These are phyloP conservation scores for Hylaeus volcanicus DNA, from an alignment of 1,140 invertebrate genomes.

Conservation along the genomic window DNA sequence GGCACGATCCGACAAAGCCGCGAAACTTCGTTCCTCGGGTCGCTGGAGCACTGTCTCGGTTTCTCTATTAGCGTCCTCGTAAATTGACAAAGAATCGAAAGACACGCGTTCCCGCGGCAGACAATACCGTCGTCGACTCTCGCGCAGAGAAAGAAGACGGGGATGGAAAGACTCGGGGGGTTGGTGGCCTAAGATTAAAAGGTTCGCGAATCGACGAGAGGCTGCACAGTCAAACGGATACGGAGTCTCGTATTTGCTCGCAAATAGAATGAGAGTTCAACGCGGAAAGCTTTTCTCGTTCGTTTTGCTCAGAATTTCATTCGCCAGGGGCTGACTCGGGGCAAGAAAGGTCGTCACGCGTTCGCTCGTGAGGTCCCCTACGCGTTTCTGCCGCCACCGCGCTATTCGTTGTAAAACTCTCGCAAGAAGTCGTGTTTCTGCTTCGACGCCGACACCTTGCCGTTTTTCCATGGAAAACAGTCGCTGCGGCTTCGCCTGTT, in stretches of 20 bases:
- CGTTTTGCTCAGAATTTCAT: not conserved
- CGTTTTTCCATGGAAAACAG: not conserved
- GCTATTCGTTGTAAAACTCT: constrained; percentile 2
- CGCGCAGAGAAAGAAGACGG: not conserved
- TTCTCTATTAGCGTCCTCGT: too few species aligned
- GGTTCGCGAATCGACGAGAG: not conserved
- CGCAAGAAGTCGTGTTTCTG: not conserved
- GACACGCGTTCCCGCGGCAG: too few species aligned
- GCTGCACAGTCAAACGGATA: not conserved
- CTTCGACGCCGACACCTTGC: not conserved
- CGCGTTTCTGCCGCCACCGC: not conserved
- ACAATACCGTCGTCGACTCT: too few species aligned
- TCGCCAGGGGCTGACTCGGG: not conserved
- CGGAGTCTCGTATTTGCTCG: not conserved
- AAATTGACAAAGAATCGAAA: too few species aligned
- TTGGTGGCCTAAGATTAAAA: not conserved
- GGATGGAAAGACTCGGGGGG: too few species aligned
- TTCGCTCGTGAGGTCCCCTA: not conserved
- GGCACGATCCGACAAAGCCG: too few species aligned
- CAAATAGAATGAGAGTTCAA: too few species aligned
- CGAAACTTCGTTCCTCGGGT: too few species aligned
- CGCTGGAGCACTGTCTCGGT: too few species aligned
- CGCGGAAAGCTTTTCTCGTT: not conserved
- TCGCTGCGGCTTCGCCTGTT: not conserved
- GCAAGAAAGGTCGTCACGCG: constrained; percentile 12